phyloP scores from a whole-genome alignment of 2,888 invertebrate species.

The Himalopsyche kuldschensis region DNA sequence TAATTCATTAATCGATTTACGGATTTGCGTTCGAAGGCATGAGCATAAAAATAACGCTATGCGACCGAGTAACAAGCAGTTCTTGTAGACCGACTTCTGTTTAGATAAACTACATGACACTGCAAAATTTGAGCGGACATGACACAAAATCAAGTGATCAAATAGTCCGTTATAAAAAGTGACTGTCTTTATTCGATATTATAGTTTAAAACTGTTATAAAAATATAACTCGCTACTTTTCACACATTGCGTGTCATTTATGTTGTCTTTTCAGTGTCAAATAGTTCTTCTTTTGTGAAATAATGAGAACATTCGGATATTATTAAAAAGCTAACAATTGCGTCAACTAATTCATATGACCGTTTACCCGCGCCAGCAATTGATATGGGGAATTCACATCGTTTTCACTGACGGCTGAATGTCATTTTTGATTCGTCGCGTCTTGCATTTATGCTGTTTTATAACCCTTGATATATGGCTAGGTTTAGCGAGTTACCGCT shows the following conservation, averaged over 20 bases:
- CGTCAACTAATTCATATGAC: background rate
- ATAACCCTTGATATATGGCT: background rate
- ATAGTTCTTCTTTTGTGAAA: background rate
- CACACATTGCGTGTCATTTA: background rate
- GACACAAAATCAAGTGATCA: too few relatives aligned
- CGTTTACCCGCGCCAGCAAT: background rate
- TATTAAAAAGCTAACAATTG: background rate
- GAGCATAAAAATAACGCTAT: too few relatives aligned
- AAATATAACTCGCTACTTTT: background rate
- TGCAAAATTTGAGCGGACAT: too few relatives aligned
- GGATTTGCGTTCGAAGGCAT: too few relatives aligned
- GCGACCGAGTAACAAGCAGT: too few relatives aligned
- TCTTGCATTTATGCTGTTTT: background rate
- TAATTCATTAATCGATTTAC: too few relatives aligned
- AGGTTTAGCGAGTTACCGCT: background rate
- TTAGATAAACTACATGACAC: too few relatives aligned
- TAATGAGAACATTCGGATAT: background rate
- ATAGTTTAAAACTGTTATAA: too few relatives aligned
- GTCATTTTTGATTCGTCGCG: background rate
- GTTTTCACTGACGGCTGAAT: background rate
- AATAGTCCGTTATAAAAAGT: too few relatives aligned
- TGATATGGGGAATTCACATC: conserved; percentile 2
- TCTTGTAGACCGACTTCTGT: too few relatives aligned
- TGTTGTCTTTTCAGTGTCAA: background rate
- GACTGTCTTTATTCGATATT: too few relatives aligned